Conservation (phyloP, 35 echinoderm and acorn worm genomes). For the Holothuria glaberrima region DNA sequence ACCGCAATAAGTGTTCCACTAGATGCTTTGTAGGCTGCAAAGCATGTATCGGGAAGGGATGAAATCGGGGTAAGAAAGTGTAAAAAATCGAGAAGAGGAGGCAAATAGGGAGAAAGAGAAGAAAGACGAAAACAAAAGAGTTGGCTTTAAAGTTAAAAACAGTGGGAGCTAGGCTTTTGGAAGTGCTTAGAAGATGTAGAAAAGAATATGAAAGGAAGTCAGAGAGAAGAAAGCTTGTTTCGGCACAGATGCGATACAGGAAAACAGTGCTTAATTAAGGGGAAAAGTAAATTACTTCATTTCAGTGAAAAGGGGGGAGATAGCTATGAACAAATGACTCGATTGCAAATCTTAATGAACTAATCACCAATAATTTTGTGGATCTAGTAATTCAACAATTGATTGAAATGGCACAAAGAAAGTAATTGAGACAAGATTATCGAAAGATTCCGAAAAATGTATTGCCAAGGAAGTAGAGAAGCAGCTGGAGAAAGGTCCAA, state of each 20-base stretch:
- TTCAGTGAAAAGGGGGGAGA: too few species aligned
- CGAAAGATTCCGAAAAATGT: too few species aligned
- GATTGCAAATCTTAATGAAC: too few species aligned
- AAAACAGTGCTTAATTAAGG: neutral
- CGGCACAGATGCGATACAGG: neutral
- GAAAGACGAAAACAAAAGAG: neutral
- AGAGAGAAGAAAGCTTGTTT: neutral
- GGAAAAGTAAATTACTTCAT: neutral
- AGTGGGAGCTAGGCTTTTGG: neutral
- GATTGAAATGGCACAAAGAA: too few species aligned
- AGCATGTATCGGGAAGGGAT: neutral
- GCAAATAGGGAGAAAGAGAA: neutral
- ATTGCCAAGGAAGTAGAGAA: too few species aligned
- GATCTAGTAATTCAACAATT: too few species aligned
- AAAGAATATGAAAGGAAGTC: slow-evolving; percentile 9
- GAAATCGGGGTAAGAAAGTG: neutral
- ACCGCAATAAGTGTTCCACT: too few species aligned
- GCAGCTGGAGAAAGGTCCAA: too few species aligned
- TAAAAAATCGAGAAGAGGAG: neutral
- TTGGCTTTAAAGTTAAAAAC: neutral
- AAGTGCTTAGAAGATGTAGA: neutral
- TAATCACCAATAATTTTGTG: too few species aligned
- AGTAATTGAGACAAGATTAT: too few species aligned
- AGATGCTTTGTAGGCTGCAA: too few species aligned
- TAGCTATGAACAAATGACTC: too few species aligned